Conservation (phyloP, 2,797 vertebrate genomes). For the Petrocephalus sullivani region DNA sequence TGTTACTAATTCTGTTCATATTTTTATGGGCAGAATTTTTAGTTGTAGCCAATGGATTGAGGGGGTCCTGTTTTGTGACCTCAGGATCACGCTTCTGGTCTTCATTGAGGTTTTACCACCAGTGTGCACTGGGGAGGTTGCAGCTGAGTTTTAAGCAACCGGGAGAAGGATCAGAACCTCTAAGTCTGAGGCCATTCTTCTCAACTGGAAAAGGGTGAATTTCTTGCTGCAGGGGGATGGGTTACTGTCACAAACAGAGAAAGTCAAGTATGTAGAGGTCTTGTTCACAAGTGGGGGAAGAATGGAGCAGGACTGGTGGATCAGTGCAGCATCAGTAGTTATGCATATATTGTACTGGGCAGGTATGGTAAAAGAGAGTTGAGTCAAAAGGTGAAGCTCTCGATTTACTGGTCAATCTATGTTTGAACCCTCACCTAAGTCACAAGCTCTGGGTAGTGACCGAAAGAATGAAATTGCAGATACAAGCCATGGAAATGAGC, state of each 20-base stretch:
- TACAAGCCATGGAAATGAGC: not conserved
- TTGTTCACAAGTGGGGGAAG: not conserved
- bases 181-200: not conserved
- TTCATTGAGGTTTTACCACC: not conserved
- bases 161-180: not conserved
- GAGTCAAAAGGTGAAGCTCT: not conserved
- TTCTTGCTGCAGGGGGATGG: not conserved
- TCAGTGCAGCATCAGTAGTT: not conserved
- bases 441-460: not conserved
- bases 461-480: not conserved
- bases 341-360: not conserved
- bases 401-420: not conserved
- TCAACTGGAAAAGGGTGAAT: not conserved
- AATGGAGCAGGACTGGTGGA: not conserved
- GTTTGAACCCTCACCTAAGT: not conserved
- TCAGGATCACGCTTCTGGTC: no score
- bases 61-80: not conserved
- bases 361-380: not conserved
- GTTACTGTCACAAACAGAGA: not conserved
- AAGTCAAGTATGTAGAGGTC: not conserved
- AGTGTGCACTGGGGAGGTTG: not conserved
- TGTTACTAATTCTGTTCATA: no score
- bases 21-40: no score
- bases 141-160: not conserved
- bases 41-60: not conserved